Percentiles rank a stretch among this genome's conserved stretches.
Evolutionary conservation across 2,113 vertebrate species (phyloP).

Genomic region (Cavia aperea): DNA sequence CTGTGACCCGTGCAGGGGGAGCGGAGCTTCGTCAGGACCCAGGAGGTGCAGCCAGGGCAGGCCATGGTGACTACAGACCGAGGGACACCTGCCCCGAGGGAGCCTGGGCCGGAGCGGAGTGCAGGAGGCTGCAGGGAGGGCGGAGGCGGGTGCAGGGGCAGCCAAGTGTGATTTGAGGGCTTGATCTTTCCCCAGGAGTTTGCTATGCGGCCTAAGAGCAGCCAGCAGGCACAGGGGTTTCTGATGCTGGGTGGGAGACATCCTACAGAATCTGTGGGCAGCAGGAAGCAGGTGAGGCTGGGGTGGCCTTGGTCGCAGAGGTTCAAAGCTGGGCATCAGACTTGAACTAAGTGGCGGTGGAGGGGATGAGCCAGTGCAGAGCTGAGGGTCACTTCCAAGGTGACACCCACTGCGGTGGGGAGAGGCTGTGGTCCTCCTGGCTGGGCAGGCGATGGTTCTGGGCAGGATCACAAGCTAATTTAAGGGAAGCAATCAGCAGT

Average conservation of each 20-base stretch:
- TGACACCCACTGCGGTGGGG: background rate
- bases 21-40: no score
- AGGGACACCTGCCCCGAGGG: background rate
- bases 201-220: background rate
- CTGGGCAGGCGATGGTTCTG: background rate
- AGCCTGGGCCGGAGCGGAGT: background rate
- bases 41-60: background rate
- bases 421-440: no score
- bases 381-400: background rate
- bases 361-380: background rate
- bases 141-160: background rate
- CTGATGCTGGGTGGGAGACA: background rate
- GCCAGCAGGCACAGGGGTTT: background rate
- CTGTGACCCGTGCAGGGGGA: background rate
- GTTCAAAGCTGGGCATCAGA: background rate
- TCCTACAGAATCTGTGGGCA: background rate
- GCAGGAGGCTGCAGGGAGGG: background rate
- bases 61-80: background rate
- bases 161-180: background rate
- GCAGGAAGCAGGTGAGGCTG: no score
- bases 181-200: background rate
- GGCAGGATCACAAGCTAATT: background rate
- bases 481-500: background rate
- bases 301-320: background rate
- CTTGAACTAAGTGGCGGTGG: no score